phyloP scores from a whole-genome alignment of 2,113 vertebrate species.

The Tautogolabrus adspersus region DNA sequence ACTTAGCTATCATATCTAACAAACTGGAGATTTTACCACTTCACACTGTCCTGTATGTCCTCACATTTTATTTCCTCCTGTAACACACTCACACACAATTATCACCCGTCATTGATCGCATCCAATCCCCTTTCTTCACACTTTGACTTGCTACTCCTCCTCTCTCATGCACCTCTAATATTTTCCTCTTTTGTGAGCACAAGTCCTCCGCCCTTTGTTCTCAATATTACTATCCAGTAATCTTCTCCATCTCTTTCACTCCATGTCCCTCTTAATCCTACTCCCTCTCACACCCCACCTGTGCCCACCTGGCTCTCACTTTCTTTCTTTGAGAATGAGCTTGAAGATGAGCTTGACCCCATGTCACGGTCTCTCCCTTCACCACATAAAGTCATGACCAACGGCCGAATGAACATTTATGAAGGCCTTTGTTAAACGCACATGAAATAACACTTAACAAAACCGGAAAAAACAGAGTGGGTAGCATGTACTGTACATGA shows the following conservation, averaged over 20 bases:
- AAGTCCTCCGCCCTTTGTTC: slow-evolving; percentile 14
- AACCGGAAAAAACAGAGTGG: background rate
- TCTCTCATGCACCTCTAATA: slow-evolving; percentile 10
- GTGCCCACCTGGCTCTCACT: background rate
- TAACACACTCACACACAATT: slow-evolving; percentile 12
- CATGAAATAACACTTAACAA: background rate
- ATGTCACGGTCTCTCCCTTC: background rate
- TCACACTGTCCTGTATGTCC: background rate
- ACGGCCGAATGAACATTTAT: background rate
- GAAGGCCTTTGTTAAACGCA: background rate
- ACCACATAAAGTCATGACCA: background rate
- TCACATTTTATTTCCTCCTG: slow-evolving; percentile 4
- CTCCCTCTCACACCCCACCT: slow-evolving; percentile 10
- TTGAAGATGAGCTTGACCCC: slow-evolving; percentile 6
- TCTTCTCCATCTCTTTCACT: slow-evolving; percentile 14
- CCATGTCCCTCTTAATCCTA: slow-evolving; percentile 9
- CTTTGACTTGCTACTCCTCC: slow-evolving; percentile 2
- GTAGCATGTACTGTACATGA: background rate
- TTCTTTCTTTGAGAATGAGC: background rate
- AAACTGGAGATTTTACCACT: background rate
- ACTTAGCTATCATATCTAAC: too few species aligned
- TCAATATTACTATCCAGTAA: slow-evolving; percentile 25
- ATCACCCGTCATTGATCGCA: slow-evolving; percentile 1
- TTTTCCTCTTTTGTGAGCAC: slow-evolving; percentile 18
- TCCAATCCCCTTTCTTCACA: slow-evolving; percentile 13